Conservation (phyloP, 2,113 vertebrate genomes). For the Miniopterus natalensis region DNA sequence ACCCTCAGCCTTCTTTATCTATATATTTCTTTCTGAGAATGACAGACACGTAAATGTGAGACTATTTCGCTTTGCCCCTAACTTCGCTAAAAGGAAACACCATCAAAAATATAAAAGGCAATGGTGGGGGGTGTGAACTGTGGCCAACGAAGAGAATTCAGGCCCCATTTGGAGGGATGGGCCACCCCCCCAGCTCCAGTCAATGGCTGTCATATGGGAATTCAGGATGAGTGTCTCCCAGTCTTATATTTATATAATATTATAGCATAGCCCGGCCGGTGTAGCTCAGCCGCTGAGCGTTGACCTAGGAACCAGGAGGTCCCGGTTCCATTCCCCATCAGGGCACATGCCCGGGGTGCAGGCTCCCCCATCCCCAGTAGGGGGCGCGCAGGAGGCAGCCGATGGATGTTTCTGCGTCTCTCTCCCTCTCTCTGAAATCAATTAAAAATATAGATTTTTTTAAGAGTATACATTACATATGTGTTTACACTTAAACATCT, state of each 20-base stretch:
- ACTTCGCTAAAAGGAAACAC: conserved; percentile 7
- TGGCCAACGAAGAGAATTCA: not conserved
- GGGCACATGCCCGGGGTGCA: no score
- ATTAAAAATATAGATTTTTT: no score
- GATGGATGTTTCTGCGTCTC: no score
- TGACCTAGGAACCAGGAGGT: no score
- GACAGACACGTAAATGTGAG: not conserved
- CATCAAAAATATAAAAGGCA: not conserved
- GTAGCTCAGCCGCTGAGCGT: no score
- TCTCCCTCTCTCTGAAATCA: no score
- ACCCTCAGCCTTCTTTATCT: not conserved
- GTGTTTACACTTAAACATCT: not conserved
- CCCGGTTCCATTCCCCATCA: no score
- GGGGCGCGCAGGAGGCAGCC: no score
- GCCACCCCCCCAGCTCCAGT: not conserved
- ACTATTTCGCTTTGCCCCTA: not conserved
- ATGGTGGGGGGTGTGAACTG: not conserved
- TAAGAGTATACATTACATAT: not conserved
- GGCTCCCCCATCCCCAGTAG: no score
- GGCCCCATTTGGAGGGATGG: not conserved
- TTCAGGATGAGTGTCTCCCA: not conserved
- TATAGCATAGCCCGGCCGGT: not conserved
- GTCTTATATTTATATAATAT: not conserved
- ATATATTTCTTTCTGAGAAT: not conserved
- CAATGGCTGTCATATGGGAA: not conserved